Evolutionary conservation across 2,113 vertebrate species (phyloP), one percentile per base, ranked within the genome.

Genomic region (Solea solea): DNA sequence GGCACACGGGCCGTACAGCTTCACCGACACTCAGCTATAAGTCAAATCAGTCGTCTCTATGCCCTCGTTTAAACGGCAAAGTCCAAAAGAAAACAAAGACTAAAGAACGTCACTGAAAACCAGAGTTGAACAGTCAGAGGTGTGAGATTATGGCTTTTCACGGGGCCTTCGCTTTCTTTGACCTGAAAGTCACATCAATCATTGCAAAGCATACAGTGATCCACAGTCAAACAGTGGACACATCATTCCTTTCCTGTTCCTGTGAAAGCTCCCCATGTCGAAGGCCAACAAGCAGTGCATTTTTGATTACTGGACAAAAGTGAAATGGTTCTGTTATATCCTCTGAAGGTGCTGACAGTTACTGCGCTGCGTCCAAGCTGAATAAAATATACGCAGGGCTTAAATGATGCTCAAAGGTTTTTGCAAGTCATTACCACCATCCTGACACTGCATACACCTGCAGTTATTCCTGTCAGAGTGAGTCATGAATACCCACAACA

Each of bases 61-160:
- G 42, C 65, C 64, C 82, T 13, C 7, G 9, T 46, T 71, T 55
- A 82, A 80, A 70, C 61, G 51, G 41, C 60, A 51, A 55, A 67
- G 64, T 73, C 56, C 1, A 82, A 83, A 81, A 68, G 54, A 78
- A 81, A 80, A 81, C 0, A 79, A 0, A 14, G 56, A 77, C 66
- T 81, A 74, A 21, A 79, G 53, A n/a, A 44, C 21, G 49, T 76
- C 54, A 69, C 62, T 64, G 40, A 75, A 81, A 81, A 73, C 21
- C 39, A 78, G 67, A 73, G 51, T 83, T 60, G 46, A 88, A 89
- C 82, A 87, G 84, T 89, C 86, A 49, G 69, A 80, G 34, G 50
- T 64, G 63, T 83, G 69, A 68, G 80, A 85, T 80, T 90, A 92
- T 92, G 90, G 86, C 89, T 92, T 91, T 85, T 86, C 84, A 74